Conservation (phyloP, 2,113 vertebrate species). For the Eupsittula cactorum region DNA sequence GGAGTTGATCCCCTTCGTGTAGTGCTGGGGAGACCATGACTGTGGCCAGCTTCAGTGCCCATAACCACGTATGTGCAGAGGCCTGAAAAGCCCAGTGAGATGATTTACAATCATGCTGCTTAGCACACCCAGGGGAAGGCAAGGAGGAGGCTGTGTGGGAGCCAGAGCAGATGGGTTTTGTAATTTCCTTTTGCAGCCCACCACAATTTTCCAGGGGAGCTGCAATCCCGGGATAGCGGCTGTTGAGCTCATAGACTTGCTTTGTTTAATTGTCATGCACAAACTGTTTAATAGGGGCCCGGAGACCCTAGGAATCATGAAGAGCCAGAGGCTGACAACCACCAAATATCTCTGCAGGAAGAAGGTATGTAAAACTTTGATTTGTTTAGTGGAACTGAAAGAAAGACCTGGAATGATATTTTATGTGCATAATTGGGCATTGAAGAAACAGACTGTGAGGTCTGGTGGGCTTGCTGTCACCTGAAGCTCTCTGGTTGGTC, state of each 20-base stretch:
- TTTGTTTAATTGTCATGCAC: background rate
- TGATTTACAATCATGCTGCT: accelerated
- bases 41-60: background rate
- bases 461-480: background rate
- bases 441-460: background rate
- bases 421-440: background rate
- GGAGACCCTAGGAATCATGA: background rate
- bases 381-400: background rate
- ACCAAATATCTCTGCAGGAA: background rate
- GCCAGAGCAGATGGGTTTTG: constrained; percentile 14
- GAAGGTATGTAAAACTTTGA: background rate
- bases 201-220: background rate
- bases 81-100: background rate
- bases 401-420: background rate
- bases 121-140: background rate
- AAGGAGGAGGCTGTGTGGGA: background rate
- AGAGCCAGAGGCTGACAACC: background rate
- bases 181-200: constrained; percentile 7
- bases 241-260: background rate
- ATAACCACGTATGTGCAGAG: accelerated
- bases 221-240: background rate
- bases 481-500: background rate
- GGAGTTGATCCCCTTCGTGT: accelerated
- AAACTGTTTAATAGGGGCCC: background rate
- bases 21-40: background rate